These are phyloP conservation scores for Aporrectodea caliginosa DNA, from an alignment of 1,140 invertebrate species.

Conservation along the genomic window DNA sequence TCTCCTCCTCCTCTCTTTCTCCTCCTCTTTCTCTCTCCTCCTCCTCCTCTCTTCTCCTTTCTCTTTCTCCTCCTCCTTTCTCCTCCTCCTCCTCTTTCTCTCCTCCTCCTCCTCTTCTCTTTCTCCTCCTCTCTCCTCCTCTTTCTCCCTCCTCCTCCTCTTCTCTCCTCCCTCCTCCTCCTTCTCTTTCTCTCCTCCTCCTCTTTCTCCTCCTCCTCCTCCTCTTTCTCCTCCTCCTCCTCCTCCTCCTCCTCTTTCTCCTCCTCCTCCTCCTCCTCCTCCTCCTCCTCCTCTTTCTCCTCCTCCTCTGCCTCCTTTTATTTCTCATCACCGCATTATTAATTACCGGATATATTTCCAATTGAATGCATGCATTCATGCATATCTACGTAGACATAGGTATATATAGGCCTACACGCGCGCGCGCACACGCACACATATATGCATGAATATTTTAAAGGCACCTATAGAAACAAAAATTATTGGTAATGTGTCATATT, in stretches of 20 bases:
- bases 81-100: constrained; percentile 10
- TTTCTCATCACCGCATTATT: constrained; percentile 5
- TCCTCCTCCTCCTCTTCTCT: constrained; percentile 15
- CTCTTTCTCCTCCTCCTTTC: not conserved
- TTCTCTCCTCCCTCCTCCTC: constrained; percentile 23
- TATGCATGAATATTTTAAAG: too few relatives aligned
- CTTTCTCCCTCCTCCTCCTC: not conserved
- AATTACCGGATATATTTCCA: constrained; percentile 24
- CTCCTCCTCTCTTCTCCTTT: not conserved
- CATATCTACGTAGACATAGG: too few relatives aligned
- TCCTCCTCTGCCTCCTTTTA: too few relatives aligned
- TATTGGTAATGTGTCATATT: too few relatives aligned
- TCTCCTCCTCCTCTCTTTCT: constrained; percentile 12
- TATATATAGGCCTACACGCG: too few relatives aligned
- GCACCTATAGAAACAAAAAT: too few relatives aligned
- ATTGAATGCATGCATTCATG: too few relatives aligned
- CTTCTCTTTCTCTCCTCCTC: constrained; percentile 14
- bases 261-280: constrained; percentile 8
- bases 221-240: not conserved
- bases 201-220: not conserved
- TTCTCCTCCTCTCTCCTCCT: not conserved
- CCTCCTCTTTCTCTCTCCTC: constrained; percentile 19
- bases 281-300: constrained; percentile 16
- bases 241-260: not conserved
- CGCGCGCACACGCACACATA: too few relatives aligned